phyloP scores from a whole-genome alignment of 1,140 invertebrate genomes.

The Formica selysi region DNA sequence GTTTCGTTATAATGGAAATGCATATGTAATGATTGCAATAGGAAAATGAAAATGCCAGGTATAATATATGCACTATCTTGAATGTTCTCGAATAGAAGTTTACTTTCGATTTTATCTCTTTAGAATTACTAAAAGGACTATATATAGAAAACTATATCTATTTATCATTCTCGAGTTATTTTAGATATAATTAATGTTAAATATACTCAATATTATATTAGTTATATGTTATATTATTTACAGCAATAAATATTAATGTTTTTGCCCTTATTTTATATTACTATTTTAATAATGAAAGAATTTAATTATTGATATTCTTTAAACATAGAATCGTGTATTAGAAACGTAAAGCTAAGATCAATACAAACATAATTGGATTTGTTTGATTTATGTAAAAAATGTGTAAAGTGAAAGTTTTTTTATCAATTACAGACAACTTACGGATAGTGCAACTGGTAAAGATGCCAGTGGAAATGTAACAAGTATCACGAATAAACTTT shows the following conservation, averaged over 20 bases:
- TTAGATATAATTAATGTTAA: no score
- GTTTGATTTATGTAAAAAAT: not conserved
- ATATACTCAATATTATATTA: no score
- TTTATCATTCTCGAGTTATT: conserved; percentile 7
- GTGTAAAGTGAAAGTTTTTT: not conserved
- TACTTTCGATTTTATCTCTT: not conserved
- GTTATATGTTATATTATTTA: no score
- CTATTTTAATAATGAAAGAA: not conserved
- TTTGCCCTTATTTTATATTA: no score
- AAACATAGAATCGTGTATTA: not conserved
- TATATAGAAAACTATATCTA: not conserved
- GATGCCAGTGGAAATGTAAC: conserved; percentile 77
- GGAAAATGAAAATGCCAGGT: not conserved
- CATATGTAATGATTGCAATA: not conserved
- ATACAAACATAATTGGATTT: not conserved
- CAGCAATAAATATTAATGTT: no score
- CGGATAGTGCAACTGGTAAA: conserved; percentile 73
- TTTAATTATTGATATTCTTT: not conserved
- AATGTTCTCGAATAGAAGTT: conserved; percentile 29
- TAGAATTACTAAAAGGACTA: not conserved
- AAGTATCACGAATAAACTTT: conserved; percentile 77
- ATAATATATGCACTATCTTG: not conserved
- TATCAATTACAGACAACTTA: conserved; percentile 72
- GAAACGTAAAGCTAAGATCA: not conserved
- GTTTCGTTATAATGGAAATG: not conserved